These are phyloP conservation scores for Tipula confusa DNA, from an alignment of 2,888 invertebrate species.

Conservation along the genomic window DNA sequence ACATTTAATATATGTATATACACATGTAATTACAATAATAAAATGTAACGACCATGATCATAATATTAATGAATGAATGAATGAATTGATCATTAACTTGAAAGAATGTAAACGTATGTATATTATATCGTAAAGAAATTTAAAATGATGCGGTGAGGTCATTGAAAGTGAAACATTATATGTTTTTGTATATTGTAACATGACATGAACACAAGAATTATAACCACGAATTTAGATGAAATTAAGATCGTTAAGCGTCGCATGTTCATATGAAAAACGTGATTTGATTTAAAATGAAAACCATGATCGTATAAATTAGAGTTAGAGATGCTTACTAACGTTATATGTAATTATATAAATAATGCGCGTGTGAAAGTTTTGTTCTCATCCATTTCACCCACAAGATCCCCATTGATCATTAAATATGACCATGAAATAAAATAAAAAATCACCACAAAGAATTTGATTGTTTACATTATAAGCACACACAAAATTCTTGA, in stretches of 20 bases:
- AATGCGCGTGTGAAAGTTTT: not conserved
- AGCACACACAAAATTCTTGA: not conserved
- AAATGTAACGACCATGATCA: constrained; percentile 26
- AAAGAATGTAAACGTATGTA: not conserved
- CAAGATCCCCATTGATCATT: not conserved
- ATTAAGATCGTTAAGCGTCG: not conserved
- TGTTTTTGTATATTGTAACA: too few species aligned
- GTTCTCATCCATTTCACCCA: not conserved
- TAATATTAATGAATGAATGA: constrained; percentile 15
- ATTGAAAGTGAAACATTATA: constrained; percentile 5
- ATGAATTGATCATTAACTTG: not conserved
- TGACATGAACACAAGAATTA: not conserved
- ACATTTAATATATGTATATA: not conserved
- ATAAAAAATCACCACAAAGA: not conserved
- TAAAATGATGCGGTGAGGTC: constrained; percentile 4
- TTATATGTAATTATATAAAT: not conserved
- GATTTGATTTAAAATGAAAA: not conserved
- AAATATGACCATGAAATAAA: not conserved
- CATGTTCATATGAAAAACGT: not conserved
- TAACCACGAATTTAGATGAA: not conserved
- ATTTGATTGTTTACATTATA: not conserved
- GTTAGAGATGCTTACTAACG: too few species aligned
- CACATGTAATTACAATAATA: not conserved
- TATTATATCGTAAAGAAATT: not conserved
- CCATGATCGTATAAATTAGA: not conserved